phyloP scores from a whole-genome alignment of 2,113 vertebrate species.

The Spermophilus dauricus region DNA sequence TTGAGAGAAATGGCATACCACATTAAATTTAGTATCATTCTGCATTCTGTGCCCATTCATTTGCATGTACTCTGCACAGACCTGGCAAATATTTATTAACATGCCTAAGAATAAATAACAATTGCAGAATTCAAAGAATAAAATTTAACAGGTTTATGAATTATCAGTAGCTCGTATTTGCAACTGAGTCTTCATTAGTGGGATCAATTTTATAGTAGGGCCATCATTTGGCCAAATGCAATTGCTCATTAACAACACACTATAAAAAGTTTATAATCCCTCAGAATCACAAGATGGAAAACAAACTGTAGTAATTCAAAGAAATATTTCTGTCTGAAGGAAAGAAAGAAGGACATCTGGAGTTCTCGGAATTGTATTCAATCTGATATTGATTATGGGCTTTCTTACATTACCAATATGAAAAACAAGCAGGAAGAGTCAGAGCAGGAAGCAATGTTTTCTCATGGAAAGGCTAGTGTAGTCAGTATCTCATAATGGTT shows the following conservation, averaged over 20 bases:
- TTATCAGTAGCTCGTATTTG: neutral
- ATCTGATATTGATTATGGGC: neutral
- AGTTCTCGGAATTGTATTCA: slow-evolving; percentile 17
- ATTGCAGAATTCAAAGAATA: neutral
- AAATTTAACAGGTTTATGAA: neutral
- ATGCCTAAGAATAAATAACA: neutral
- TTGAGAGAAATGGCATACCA: neutral
- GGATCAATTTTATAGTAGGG: neutral
- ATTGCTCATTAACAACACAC: neutral
- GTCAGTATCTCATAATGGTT: neutral
- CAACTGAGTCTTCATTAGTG: neutral
- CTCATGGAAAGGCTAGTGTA: neutral
- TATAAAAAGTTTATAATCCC: neutral
- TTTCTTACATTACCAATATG: neutral
- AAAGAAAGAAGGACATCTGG: neutral
- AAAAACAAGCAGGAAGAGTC: neutral
- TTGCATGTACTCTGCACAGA: neutral
- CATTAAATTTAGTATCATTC: neutral
- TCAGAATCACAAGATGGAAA: neutral
- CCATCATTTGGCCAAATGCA: neutral
- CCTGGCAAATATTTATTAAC: neutral
- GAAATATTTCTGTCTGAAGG: neutral
- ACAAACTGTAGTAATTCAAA: neutral
- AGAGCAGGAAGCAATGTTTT: neutral
- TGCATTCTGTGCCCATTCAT: neutral